Evolutionary conservation across 2,113 vertebrate species (phyloP).

Genomic region (Mesocricetus auratus): DNA sequence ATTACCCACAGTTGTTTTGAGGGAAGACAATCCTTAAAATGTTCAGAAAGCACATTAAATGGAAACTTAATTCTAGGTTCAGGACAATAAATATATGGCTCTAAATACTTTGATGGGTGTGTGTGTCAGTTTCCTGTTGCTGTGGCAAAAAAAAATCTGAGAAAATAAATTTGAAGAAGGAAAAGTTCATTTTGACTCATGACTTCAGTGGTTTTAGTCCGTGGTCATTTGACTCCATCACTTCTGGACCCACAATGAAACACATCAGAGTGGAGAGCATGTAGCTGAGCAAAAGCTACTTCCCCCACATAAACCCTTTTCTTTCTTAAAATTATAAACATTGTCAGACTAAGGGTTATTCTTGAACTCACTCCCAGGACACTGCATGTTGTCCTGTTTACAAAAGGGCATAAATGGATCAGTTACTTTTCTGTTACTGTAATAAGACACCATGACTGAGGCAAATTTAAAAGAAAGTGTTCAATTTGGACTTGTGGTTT

Average conservation of each 20-base stretch:
- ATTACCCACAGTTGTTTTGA: constrained; percentile 8
- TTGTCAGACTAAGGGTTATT: not conserved
- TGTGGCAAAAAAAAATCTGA: not conserved
- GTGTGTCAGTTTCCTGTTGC: not conserved
- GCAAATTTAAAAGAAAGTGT: not conserved
- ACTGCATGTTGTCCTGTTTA: not conserved
- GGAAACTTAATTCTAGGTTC: constrained; percentile 10
- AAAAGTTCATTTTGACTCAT: not conserved
- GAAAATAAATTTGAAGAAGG: not conserved
- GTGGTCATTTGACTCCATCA: not conserved
- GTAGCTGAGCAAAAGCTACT: not conserved
- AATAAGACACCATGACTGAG: not conserved
- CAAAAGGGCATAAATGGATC: not conserved
- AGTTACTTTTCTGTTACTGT: not conserved
- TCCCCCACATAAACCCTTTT: not conserved
- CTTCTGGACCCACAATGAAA: not conserved
- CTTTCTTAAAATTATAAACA: constrained; percentile 30
- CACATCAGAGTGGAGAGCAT: not conserved
- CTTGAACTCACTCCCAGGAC: constrained; percentile 7
- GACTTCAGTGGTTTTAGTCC: not conserved
- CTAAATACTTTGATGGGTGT: not conserved
- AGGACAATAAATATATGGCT: not conserved
- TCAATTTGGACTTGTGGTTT: not conserved
- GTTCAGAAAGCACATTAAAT: constrained; percentile 1
- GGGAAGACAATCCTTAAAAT: constrained; percentile 43